These are phyloP conservation scores for Micronisus gabar DNA, from an alignment of 2,113 vertebrate genomes.

Conservation along the genomic window DNA sequence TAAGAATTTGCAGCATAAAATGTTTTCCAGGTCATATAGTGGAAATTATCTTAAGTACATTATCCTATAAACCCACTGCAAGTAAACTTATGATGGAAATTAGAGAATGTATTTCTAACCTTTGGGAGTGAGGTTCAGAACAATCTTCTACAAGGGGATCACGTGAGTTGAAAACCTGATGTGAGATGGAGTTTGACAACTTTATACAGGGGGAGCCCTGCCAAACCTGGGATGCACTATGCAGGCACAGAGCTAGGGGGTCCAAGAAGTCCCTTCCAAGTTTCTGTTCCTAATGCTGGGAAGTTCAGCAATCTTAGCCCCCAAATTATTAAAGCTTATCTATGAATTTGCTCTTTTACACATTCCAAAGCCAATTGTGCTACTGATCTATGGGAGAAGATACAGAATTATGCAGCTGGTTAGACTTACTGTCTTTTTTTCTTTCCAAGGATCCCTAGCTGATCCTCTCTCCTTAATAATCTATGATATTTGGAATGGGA, in stretches of 20 bases:
- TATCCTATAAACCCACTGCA: not conserved
- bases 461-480: not conserved
- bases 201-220: not conserved
- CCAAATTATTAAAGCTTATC: not conserved
- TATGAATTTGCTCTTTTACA: not conserved
- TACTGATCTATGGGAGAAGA: not conserved
- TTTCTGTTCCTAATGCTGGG: not conserved
- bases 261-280: not conserved
- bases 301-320: not conserved
- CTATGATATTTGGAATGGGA: not conserved
- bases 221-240: not conserved
- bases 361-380: not conserved
- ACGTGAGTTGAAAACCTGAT: not conserved
- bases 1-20: not conserved
- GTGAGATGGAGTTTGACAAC: not conserved
- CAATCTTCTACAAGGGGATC: not conserved
- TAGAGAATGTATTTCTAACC: not conserved
- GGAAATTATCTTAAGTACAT: not conserved
- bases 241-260: not conserved
- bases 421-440: not conserved
- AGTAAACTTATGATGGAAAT: not conserved
- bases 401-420: fast-evolving
- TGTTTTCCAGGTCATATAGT: not conserved
- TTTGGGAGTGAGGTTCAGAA: not conserved
- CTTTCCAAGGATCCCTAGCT: not conserved